Base-by-base conservation (phyloP, 1,140 invertebrate species). In the Steinernema feltiae region DNA sequence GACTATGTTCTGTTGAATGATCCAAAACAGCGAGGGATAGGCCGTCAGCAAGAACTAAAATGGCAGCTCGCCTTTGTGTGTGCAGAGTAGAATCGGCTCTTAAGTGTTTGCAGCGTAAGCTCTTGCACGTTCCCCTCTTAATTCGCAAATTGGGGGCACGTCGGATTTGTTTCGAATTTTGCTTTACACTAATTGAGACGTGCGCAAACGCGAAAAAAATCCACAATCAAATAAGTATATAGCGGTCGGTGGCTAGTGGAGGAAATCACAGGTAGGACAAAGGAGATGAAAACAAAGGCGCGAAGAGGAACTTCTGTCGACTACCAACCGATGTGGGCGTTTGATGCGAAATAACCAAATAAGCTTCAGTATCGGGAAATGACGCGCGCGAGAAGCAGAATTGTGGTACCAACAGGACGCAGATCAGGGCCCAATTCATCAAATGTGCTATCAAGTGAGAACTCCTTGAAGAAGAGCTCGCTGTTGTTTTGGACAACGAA, bases 381-480 rank as follows among this genome's bases (percentile, higher is more conserved):
- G 53, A 63, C 53, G 24, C 53, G 24, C 15, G 53, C 53, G 24
- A 63, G n/a, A 63, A 3, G 24, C 53, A 63, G 53, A 63, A 63
- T 12, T 17, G 24, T 27, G 2, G 12, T 27, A 63, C 15, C 15
- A 63, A 21, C 24, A 3, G 53, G 24, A 63, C 24, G 53, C 15
- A 15, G 53, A 63, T 63, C 53, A 63, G 24, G 12, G 15, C 3
- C 7, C 53, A 63, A 63, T 63, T 27, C 53, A 63, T 63, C 53
- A 63, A 27, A 63, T 15, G 53, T 63, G 53, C 53, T 27, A 15
- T 63, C 53, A 63, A 63, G 53, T 63, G 53, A 63, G 53, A 63
- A 63, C 7, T 15, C 53, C 3, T 63, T 63, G 53, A n/a, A 7
- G 24, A 27, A 63, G 24, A 63, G 53, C 15, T n/a, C 53, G 53